Base-by-base conservation (phyloP, 2,113 vertebrate genomes). In the Psilopsiagon aurifrons region DNA sequence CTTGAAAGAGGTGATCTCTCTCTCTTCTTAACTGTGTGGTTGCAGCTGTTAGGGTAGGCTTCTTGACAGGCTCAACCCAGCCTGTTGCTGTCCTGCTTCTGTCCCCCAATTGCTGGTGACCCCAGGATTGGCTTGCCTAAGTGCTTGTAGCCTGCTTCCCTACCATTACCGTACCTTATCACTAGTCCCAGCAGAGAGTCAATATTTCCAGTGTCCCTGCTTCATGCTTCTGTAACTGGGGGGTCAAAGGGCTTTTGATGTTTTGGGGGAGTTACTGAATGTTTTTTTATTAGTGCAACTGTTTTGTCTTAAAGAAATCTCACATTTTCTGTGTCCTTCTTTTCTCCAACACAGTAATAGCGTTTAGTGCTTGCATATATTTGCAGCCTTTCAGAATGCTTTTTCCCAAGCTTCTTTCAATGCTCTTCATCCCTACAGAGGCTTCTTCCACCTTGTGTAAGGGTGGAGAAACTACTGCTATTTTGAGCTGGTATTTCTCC, bases 241-340 rank as follows among this genome's bases (percentile, higher is more conserved):
- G 3, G 12, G 11, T 68, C 28, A 57, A 75, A 70, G 27, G 13
- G 6, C 20, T 51, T 83, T 83, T 54, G 28, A 2, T 17, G 5
- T 67, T 63, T 67, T 17, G 35, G 20, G 19, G 8, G 22, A n/a
- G 4, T 39, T 54, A 33, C 17, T 20, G 5, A 41, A 9, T 10
- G 7, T n/a, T 67, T 59, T 77, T 19, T 10, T 37, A 7, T 5
- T 9, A 44, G 3, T 29, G 19, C 0, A 0, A 25, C 22, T 2
- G 3, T 86, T 13, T 47, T 57, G 11, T 25, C 44, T 46, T 29
- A 68, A 59, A 59, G 39, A 15, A 9, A 15, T 23, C 33, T 14
- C 13, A 1, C 76, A 33, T 46, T 9, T 52, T 51, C 11, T 8
- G 2, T 2, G 8, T 17, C n/a, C 24, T 13, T 43, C 28, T 28